Evolutionary conservation across 2,888 invertebrate genomes (phyloP).

Genomic region (Drosophila anomalata): DNA sequence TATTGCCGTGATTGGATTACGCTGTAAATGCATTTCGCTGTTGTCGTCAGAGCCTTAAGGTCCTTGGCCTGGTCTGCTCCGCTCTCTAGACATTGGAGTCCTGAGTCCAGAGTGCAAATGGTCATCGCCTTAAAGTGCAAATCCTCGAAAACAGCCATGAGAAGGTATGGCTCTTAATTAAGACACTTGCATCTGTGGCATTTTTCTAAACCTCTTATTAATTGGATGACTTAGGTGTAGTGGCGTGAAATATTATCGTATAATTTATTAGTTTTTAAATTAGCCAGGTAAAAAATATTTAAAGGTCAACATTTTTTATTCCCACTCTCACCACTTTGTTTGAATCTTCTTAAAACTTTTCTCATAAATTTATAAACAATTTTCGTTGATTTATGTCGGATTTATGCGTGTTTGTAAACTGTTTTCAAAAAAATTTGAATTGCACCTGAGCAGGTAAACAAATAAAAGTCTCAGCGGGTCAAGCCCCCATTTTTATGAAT

Average conservation of each 20-base stretch:
- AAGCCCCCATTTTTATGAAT: not conserved
- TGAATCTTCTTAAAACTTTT: not conserved
- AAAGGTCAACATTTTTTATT: not conserved
- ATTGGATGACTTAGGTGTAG: not conserved
- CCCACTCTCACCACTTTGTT: too few relatives aligned
- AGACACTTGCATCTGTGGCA: not conserved
- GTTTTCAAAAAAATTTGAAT: not conserved
- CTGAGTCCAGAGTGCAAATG: constrained; percentile 11
- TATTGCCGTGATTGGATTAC: constrained; percentile 71
- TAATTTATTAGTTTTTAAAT: not conserved
- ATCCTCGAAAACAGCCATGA: not conserved
- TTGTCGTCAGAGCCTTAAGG: constrained; percentile 31
- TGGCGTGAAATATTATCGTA: not conserved
- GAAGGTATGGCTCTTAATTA: not conserved
- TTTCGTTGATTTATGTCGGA: constrained; percentile 13
- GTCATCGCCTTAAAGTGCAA: constrained; percentile 17
- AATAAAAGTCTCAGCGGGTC: constrained; percentile 7
- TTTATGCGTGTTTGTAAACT: constrained; percentile 4
- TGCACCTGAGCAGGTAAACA: constrained; percentile 13
- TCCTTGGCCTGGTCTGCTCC: constrained; percentile 2
- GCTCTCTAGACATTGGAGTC: not conserved
- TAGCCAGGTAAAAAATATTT: not conserved
- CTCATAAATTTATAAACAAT: not conserved
- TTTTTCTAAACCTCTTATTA: not conserved
- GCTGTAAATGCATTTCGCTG: constrained; percentile 65